A percentile compares a stretch with the other conserved stretches of the same genome.
These are phyloP conservation scores for Temnopleurus reevesii DNA, from an alignment of 53 echinoderm and acorn worm genomes.

Conservation along the genomic window DNA sequence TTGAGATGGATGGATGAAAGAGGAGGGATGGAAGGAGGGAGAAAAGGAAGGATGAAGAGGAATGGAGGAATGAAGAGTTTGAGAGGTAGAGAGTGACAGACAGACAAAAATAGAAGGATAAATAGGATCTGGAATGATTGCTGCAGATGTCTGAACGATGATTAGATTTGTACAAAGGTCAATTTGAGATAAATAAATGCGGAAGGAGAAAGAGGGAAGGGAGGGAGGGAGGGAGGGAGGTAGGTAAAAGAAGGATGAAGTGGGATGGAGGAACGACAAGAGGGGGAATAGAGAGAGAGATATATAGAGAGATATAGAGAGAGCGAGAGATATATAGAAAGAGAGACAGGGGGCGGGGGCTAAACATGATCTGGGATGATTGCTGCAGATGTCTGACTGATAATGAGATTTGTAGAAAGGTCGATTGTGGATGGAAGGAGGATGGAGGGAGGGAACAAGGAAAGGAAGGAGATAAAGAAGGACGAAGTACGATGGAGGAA, in stretches of 20 bases:
- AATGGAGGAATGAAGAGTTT: no score
- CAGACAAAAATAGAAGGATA: background rate
- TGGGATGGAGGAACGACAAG: background rate
- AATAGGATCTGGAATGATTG: background rate
- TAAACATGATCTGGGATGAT: no score
- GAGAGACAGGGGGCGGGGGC: background rate
- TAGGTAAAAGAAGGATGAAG: background rate
- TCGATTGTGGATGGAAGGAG: background rate
- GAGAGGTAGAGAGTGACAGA: background rate
- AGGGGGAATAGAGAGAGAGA: background rate
- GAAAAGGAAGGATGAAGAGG: no score
- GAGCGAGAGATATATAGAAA: background rate
- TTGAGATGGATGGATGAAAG: no score
- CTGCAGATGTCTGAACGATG: background rate
- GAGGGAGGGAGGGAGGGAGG: no score
- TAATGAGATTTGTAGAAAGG: background rate
- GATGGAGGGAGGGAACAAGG: background rate
- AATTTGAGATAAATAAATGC: background rate
- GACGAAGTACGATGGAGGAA: no score
- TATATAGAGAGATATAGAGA: conserved; percentile 59
- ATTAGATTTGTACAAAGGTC: background rate
- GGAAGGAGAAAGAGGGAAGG: background rate
- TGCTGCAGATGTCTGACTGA: no score
- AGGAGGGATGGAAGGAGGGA: no score
- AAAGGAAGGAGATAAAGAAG: no score